Percentiles rank a stretch among this genome's conserved stretches.
Conservation (phyloP, 2,888 invertebrate genomes). For the Diploptera punctata region DNA sequence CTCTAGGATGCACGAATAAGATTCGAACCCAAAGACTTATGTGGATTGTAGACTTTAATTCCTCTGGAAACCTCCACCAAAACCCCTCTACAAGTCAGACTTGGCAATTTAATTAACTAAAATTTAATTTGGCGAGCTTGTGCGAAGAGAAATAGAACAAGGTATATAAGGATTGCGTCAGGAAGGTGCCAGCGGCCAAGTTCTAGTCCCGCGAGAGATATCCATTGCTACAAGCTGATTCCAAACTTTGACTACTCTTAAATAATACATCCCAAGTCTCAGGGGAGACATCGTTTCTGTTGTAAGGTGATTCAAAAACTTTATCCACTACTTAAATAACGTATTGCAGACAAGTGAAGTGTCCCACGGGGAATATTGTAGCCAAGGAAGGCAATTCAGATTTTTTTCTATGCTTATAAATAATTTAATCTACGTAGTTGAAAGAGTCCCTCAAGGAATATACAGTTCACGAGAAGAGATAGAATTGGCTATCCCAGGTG, state of each 20-base stretch:
- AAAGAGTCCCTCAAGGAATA: too few species aligned
- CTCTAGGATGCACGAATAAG: not conserved
- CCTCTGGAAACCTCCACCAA: not conserved
- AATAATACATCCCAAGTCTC: not conserved
- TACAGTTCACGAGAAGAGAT: too few species aligned
- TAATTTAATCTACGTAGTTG: too few species aligned
- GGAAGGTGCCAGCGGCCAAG: constrained; percentile 12
- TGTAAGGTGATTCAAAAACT: too few species aligned
- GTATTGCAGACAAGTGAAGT: too few species aligned
- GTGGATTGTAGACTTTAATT: not conserved
- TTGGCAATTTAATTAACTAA: constrained; percentile 27
- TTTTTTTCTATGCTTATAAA: too few species aligned
- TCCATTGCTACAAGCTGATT: constrained; percentile 1
- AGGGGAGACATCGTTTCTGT: too few species aligned
- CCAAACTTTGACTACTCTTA: not conserved
- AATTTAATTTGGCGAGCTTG: constrained; percentile 25
- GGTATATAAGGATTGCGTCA: not conserved
- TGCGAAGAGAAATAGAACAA: not conserved
- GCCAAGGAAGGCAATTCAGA: too few species aligned
- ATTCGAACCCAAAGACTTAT: constrained; percentile 2
- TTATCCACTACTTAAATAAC: too few species aligned
- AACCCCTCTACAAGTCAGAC: not conserved
- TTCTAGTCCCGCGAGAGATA: constrained; percentile 1
- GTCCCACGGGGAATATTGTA: too few species aligned
- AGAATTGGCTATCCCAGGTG: too few species aligned